A percentile compares a stretch with the other conserved stretches of the same genome.
Conservation (phyloP, 2,888 invertebrate genomes). For the Diarsia rubi region DNA sequence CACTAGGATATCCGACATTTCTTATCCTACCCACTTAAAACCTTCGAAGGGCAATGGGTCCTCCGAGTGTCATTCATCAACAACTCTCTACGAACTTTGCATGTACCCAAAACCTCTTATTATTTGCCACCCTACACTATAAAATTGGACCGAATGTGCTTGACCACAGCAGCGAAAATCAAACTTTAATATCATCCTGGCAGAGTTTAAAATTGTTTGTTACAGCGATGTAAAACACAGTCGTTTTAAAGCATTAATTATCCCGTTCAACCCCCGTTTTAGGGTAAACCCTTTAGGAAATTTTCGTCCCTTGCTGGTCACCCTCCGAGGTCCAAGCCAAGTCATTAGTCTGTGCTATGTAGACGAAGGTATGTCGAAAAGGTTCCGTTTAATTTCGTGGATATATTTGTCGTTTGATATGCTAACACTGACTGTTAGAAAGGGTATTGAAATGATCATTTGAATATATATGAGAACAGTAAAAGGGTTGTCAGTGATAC, state of each 20-base stretch:
- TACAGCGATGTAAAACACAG: constrained; percentile 74
- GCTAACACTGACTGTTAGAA: constrained; percentile 63
- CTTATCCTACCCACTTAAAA: constrained; percentile 90
- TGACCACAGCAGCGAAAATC: constrained; percentile 54
- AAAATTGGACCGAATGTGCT: constrained; percentile 88
- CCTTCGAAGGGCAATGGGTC: constrained; percentile 91
- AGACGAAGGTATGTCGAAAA: constrained; percentile 85
- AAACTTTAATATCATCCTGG: constrained; percentile 54
- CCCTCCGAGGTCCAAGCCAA: constrained; percentile 84
- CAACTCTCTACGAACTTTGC: constrained; percentile 87
- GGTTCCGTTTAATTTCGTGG: constrained; percentile 80
- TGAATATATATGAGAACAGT: constrained; percentile 59
- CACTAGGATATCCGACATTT: constrained; percentile 88
- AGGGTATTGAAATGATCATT: constrained; percentile 59
- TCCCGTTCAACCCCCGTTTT: constrained; percentile 85
- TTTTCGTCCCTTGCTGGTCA: constrained; percentile 89
- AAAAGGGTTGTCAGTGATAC: constrained; percentile 43
- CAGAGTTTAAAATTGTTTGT: constrained; percentile 69
- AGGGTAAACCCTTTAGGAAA: constrained; percentile 89
- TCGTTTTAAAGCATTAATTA: constrained; percentile 89
- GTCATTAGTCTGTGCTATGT: constrained; percentile 87
- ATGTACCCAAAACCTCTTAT: constrained; percentile 87
- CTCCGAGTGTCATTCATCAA: constrained; percentile 91
- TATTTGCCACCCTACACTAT: constrained; percentile 89
- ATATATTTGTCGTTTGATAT: constrained; percentile 74